A percentile compares a stretch with the other conserved stretches of the same genome.
phyloP scores from a whole-genome alignment of 2,113 vertebrate genomes.

The Datnioides undecimradiatus region DNA sequence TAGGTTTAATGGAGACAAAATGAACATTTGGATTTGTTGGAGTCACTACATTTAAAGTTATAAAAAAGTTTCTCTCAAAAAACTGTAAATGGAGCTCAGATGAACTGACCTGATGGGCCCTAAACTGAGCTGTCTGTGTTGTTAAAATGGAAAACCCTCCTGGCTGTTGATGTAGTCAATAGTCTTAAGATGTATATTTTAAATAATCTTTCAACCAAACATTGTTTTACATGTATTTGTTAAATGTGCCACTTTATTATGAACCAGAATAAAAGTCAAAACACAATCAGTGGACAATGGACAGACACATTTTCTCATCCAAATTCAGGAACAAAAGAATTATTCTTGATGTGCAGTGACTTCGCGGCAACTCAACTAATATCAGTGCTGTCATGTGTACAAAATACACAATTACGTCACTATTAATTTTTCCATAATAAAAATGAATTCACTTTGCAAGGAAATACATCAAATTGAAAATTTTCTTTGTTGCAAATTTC shows the following conservation, averaged over 20 bases:
- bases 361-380: background rate
- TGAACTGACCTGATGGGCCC: background rate
- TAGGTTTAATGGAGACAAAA: slow-evolving; percentile 13
- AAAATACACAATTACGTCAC: too few species aligned
- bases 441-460: background rate
- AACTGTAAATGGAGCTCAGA: background rate
- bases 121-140: too few species aligned
- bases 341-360: too few species aligned
- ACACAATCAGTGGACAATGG: background rate
- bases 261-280: background rate
- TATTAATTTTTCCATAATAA: too few species aligned
- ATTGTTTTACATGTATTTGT: slow-evolving; percentile 6
- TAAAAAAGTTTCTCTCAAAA: slow-evolving; percentile 12
- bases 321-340: too few species aligned
- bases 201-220: background rate
- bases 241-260: background rate
- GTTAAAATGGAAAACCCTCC: background rate
- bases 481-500: too few species aligned
- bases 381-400: too few species aligned
- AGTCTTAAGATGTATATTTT: background rate
- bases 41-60: slow-evolving; percentile 1
- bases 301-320: background rate
- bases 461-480: too few species aligned
- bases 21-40: slow-evolving; percentile 12
- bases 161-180: background rate